A percentile compares a stretch with the other conserved stretches of the same genome.
These are phyloP conservation scores for Onychostoma macrolepis DNA, from an alignment of 2,113 vertebrate species.

Conservation along the genomic window DNA sequence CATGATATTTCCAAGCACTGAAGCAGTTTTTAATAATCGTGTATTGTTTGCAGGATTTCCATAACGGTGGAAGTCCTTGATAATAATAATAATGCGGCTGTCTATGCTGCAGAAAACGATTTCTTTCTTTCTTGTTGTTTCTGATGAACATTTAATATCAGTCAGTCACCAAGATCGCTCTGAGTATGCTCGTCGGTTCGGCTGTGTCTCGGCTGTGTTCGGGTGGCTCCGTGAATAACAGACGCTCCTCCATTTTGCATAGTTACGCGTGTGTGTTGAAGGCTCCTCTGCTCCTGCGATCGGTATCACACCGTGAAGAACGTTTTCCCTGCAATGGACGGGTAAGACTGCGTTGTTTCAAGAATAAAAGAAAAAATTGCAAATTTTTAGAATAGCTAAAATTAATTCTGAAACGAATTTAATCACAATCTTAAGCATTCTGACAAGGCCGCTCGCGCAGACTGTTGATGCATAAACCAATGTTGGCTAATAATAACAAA, in stretches of 20 bases:
- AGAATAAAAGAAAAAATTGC: neutral
- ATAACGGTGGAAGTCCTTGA: no score
- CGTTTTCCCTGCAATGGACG: constrained; percentile 60
- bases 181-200: neutral
- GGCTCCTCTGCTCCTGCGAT: constrained; percentile 15
- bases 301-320: constrained; percentile 41
- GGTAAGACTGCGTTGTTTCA: constrained; percentile 48
- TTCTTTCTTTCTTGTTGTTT: neutral
- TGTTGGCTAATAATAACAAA: constrained; percentile 4
- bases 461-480: neutral
- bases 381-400: neutral
- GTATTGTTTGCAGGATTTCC: neutral
- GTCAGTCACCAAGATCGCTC: neutral
- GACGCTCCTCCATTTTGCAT: constrained; percentile 58
- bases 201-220: constrained; percentile 40
- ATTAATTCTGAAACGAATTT: neutral
- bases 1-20: neutral
- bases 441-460: neutral
- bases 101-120: neutral
- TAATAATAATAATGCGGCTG: neutral
- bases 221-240: constrained; percentile 39
- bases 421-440: neutral
- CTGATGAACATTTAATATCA: neutral
- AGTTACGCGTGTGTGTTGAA: constrained; percentile 39
- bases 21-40: neutral